Base-by-base conservation (phyloP, 2,888 invertebrate genomes). In the Diarsia brunnea region DNA sequence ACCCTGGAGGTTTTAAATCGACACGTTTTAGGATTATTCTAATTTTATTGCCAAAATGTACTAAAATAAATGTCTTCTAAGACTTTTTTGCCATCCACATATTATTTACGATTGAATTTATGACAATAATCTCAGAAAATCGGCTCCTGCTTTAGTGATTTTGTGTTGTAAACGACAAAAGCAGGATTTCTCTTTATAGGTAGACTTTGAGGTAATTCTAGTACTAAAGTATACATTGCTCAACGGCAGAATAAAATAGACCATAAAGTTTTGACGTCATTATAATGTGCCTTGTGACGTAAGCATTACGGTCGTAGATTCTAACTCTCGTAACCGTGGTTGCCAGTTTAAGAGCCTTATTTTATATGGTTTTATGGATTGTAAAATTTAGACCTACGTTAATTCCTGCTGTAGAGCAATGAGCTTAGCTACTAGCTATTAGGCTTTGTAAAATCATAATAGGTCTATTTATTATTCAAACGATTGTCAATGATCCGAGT, bases 21-120 rank as follows among this genome's bases (percentile, higher is more conserved):
- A 73, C 73, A 65, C 51, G 75, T 80, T 84, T 78, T 78, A 11
- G 79, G 79, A 87, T 87, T 87, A 87, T 85, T 79, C 75, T 82
- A 87, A 86, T 87, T 82, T 82, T 81, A 85, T 86, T 72, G 78
- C 75, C 24, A 73, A 76, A 78, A 71, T 79, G 63, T 79, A 85
- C 70, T 67, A 80, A 81, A 81, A 80, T 72, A 73, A 61, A 38
- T 76, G 43, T 78, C 31, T 65, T 70, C 16, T 67, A 55, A 79
- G 73, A 76, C 72, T 81, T 83, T 82, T 84, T 81, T 49, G 79
- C 72, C 55, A 82, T 78, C 63, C 65, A 58, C 78, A 61, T 78
- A 65, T 77, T 85, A 84, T 88, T 88, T 87, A 87, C 66, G 81
- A 78, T 53, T 53, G 53, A 79, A 79, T 87, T 88, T 89, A 87